These are phyloP conservation scores for Menidia beryllina DNA, from an alignment of 2,113 vertebrate genomes.

Conservation along the genomic window DNA sequence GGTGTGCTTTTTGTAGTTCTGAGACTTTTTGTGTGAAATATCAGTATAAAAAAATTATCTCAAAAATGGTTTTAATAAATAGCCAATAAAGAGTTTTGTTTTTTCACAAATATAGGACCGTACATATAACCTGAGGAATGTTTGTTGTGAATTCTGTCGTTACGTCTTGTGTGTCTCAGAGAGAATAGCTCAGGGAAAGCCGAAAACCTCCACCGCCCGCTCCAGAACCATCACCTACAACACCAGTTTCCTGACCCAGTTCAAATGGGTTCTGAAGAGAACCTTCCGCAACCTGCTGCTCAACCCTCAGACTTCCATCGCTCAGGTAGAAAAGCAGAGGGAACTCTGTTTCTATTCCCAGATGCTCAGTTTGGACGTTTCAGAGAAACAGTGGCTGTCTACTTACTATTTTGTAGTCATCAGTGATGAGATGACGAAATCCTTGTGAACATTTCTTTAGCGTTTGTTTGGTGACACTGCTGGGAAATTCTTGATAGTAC, in stretches of 20 bases:
- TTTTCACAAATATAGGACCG: no score
- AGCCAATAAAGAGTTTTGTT: no score
- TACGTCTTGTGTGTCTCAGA: conserved; percentile 37
- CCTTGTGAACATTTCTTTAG: not conserved
- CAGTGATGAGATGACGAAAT: no score
- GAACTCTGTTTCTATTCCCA: not conserved
- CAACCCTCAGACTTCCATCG: conserved; percentile 92
- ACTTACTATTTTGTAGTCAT: no score
- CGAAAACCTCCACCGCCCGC: conserved; percentile 20
- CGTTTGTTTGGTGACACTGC: not conserved
- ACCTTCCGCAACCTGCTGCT: conserved; percentile 90
- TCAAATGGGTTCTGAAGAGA: conserved; percentile 90
- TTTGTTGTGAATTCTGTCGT: not conserved
- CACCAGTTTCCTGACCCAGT: conserved; percentile 90
- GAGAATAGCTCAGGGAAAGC: conserved; percentile 59
- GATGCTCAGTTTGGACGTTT: no score
- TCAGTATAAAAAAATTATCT: no score
- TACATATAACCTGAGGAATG: not conserved
- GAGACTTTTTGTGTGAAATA: no score
- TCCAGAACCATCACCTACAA: conserved; percentile 84
- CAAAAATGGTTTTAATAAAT: no score
- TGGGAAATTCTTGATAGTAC: not conserved
- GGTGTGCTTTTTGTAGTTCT: no score
- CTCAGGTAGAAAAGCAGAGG: conserved; percentile 82
- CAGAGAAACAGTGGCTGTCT: no score